Base-by-base conservation (phyloP, 2,797 vertebrate species). In the Mycteria americana region DNA sequence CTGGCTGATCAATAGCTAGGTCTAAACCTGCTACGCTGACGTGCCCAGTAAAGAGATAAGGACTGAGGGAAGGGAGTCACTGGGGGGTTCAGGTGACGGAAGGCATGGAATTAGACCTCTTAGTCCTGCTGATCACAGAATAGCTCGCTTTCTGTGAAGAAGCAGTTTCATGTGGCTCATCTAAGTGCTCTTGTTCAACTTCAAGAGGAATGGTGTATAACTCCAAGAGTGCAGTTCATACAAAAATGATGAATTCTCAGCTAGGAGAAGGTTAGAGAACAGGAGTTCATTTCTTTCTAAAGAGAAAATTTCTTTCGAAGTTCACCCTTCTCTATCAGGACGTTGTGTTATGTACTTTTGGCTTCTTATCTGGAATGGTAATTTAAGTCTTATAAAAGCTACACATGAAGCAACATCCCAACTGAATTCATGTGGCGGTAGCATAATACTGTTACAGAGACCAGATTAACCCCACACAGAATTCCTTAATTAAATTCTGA, bases 171-270 rank as follows among this genome's bases (percentile, higher is more conserved):
- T 13, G 24, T 18, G 56, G 91, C 22, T 92, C 84, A 72, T 41
- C 41, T 73, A 93, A 94, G 53, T 11, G 73, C 69, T 80, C 59
- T 69, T 83, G 65, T 48, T 89, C 54, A 93, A 30, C 59, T 80
- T 96, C 41, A 62, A 74, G 45, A 92, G 59, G 19, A 90, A 87
- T 19, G n/a, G 57, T 70, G 56, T 15, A 3, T 33, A 84, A 37
- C 31, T 95, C 46, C 39, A 82, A 85, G 73, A 63, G 48, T 22
- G 27, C 69, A 43, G 35, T 37, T 85, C 74, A 93, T 15, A 87
- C 10, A 64, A 72, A 92, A 87, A 65, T 12, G 54, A 87, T 81
- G 65, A 83, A 45, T 70, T 68, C 77, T 83, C 37, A 93, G 63
- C 39, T 46, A 59, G 15, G 46, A 87, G 68, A 88, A n/a, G 19